phyloP scores from a whole-genome alignment of 2,888 invertebrate species.

The Spatulosminthurus flaviceps region DNA sequence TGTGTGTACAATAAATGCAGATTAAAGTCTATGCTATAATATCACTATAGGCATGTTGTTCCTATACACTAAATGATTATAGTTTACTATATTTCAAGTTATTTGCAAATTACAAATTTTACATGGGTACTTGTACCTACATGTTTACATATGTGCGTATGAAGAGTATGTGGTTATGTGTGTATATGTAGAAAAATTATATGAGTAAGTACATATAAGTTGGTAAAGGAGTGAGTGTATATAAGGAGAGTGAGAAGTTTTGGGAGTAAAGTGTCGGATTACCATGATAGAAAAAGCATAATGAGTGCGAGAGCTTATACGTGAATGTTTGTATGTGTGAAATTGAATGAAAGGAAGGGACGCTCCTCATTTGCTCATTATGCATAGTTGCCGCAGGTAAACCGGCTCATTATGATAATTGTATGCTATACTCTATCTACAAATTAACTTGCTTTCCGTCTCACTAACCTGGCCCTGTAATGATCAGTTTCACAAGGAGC shows the following conservation, averaged over 20 bases:
- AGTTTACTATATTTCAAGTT: too few species aligned
- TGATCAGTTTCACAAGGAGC: constrained; percentile 27
- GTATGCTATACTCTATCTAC: constrained; percentile 35
- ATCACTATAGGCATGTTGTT: too few species aligned
- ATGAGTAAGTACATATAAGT: too few species aligned
- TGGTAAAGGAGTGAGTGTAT: too few species aligned
- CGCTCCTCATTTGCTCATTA: constrained; percentile 37
- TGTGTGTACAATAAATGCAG: too few species aligned
- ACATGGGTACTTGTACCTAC: too few species aligned
- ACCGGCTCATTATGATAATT: constrained; percentile 40
- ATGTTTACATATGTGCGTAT: too few species aligned
- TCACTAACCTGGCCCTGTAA: constrained; percentile 37
- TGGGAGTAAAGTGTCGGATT: constrained; percentile 5
- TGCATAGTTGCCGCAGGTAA: constrained; percentile 28
- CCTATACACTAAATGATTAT: too few species aligned
- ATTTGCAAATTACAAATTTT: too few species aligned
- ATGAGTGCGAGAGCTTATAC: neutral
- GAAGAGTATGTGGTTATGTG: too few species aligned
- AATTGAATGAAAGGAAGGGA: constrained; percentile 24
- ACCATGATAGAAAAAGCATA: neutral
- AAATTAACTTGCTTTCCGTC: constrained; percentile 39
- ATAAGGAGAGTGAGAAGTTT: neutral
- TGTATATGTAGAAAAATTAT: too few species aligned
- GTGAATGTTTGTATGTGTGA: neutral
- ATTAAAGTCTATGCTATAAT: too few species aligned